phyloP scores from a whole-genome alignment of 2,888 invertebrate species.

The Leptura quadrifasciata region DNA sequence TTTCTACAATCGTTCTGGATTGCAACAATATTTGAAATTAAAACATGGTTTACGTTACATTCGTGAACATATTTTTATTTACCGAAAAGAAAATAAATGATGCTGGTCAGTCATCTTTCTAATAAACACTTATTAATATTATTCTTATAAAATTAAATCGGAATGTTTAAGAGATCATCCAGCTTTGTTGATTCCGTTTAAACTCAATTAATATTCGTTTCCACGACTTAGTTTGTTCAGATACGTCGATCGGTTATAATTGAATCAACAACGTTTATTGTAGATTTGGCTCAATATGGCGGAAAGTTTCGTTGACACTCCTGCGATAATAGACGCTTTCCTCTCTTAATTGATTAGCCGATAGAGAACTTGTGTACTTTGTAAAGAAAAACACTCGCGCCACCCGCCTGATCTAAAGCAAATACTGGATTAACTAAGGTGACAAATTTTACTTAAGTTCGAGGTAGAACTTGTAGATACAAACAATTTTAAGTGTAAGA shows the following conservation, averaged over 20 bases:
- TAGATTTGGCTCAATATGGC: neutral
- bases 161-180: neutral
- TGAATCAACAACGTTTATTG: neutral
- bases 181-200: neutral
- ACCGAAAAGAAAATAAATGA: neutral
- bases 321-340: constrained; percentile 1
- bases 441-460: neutral
- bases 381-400: neutral
- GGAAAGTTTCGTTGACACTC: neutral
- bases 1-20: too few species aligned
- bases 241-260: neutral
- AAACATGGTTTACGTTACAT: too few species aligned
- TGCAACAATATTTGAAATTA: too few species aligned
- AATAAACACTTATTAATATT: neutral
- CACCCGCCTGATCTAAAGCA: neutral
- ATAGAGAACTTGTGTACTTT: neutral
- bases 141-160: neutral
- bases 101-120: neutral
- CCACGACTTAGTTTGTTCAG: neutral
- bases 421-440: neutral
- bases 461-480: too few species aligned
- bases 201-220: neutral
- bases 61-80: too few species aligned
- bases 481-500: too few species aligned
- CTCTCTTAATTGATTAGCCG: neutral